Base-by-base conservation (phyloP, 2,113 vertebrate species). In the Psammodynastes pulverulentus region DNA sequence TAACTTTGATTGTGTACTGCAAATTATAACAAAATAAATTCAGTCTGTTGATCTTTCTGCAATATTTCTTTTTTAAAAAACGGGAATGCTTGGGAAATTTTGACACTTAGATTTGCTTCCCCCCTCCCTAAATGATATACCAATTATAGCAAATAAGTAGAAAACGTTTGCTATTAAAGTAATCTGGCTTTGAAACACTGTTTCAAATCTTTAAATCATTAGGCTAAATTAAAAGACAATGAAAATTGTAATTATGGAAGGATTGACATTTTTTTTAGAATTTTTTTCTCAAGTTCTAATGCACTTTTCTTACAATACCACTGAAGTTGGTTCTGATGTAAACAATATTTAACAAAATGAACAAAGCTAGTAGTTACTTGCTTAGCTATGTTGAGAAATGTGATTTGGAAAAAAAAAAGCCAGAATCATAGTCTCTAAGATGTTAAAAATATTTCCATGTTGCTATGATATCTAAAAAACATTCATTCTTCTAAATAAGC, bases 11-110 rank as follows among this genome's bases (percentile, higher is more conserved):
- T 95, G 97, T 98, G 96, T 98, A 96, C 95, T 96, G 88, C 95
- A 97, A 96, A 96, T 95, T 93, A 23, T 89, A 94, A 94, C 53
- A 97, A 97, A 98, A 98, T 98, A 98, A 98, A 98, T 88, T 93
- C 96, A 97, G 97, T 98, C 96, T 96, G 91, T 91, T 96, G 95
- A 15, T 95, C 58, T 95, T 39, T 89, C 19, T 89, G 46, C 24
- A 62, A 51, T 49, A 54, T 88, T 86, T 89, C 26, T 91, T 93
- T 91, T 67, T 67, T 54, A 43, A 86, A 58, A 34, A 58, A 58
- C 62, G 52, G 84, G 26, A 84, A 26, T 84, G 17, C 84, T 34
- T 48, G 87, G 43, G 21, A 24, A 85, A 46, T 23, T 29, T n/a
- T 92, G 79, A 62, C 56, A 49, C 3, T 34, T 62, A n/a, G 13